Percentiles rank a stretch among this genome's conserved stretches.
These are phyloP conservation scores for Platysternon megacephalum DNA, from an alignment of 2,113 vertebrate species.

Conservation along the genomic window DNA sequence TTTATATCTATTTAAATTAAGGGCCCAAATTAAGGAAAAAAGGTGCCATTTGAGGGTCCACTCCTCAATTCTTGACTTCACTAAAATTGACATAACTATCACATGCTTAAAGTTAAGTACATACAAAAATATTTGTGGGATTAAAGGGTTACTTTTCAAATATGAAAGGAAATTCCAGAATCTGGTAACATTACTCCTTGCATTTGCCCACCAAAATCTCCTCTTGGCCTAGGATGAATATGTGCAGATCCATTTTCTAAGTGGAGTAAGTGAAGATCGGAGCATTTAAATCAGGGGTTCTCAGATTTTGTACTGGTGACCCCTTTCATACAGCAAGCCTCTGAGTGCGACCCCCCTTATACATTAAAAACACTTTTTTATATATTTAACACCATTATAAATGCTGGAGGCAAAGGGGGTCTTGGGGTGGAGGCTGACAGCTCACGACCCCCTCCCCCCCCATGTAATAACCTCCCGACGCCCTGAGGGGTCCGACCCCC, in stretches of 20 bases:
- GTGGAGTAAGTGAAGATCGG: background rate
- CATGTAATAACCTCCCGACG: too few species aligned
- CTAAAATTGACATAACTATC: background rate
- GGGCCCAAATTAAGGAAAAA: background rate
- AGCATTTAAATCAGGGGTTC: background rate
- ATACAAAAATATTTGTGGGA: background rate
- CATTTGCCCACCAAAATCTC: background rate
- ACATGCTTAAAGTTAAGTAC: rapidly evolving
- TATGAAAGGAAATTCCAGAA: background rate
- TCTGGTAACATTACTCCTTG: background rate
- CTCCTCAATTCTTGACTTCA: background rate
- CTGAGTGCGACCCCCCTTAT: too few species aligned
- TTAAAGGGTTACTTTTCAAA: background rate
- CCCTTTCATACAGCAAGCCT: too few species aligned
- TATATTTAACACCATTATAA: too few species aligned
- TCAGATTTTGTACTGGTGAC: too few species aligned
- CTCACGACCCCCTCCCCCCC: too few species aligned
- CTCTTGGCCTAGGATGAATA: background rate
- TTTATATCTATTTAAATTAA: background rate
- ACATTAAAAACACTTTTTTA: too few species aligned
- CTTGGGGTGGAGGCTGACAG: too few species aligned
- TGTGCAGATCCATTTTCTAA: background rate
- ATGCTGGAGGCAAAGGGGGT: too few species aligned
- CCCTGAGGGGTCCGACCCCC: too few species aligned
- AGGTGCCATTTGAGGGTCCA: background rate